Conservation (phyloP, 1,140 invertebrate genomes). For the Zaprionus camerounensis region DNA sequence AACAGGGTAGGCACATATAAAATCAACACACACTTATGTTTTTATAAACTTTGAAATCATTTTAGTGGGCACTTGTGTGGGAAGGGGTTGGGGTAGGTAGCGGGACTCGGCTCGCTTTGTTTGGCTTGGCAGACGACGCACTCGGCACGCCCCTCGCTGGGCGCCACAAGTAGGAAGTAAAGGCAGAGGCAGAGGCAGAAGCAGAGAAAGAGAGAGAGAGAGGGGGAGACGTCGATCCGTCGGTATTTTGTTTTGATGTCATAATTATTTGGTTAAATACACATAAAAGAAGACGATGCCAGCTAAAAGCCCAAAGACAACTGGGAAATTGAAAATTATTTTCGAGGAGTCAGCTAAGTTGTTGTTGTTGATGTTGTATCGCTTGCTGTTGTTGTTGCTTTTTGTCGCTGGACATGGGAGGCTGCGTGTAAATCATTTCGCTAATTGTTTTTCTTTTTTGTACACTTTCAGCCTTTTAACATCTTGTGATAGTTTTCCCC, state of each 20-base stretch:
- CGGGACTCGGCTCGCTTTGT: slow-evolving; percentile 28
- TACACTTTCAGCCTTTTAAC: slow-evolving; percentile 29
- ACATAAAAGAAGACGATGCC: slow-evolving; percentile 25
- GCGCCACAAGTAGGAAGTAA: slow-evolving; percentile 16
- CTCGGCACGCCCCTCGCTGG: neutral
- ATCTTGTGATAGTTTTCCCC: slow-evolving; percentile 6
- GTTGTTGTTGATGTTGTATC: slow-evolving; percentile 17
- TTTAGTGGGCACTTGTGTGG: slow-evolving; percentile 76
- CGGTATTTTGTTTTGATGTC: slow-evolving; percentile 75
- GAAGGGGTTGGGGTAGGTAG: neutral
- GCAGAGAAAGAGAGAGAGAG: slow-evolving; percentile 25
- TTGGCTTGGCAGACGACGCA: slow-evolving; percentile 41
- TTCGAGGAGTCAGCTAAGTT: slow-evolving; percentile 24
- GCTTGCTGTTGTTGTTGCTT: slow-evolving; percentile 31
- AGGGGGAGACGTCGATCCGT: slow-evolving; percentile 50
- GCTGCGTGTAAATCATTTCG: slow-evolving; percentile 76
- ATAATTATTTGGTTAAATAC: slow-evolving; percentile 78
- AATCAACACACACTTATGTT: slow-evolving; percentile 36
- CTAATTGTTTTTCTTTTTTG: slow-evolving; percentile 73
- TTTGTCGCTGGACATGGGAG: slow-evolving; percentile 61
- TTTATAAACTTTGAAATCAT: slow-evolving; percentile 76
- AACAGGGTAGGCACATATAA: slow-evolving; percentile 33
- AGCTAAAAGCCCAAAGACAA: slow-evolving; percentile 50
- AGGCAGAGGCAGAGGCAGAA: neutral
- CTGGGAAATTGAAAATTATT: slow-evolving; percentile 52